Evolutionary conservation across 2,888 invertebrate genomes (phyloP), one percentile per base, ranked within the genome.

Genomic region (Cheilosia vulpina): DNA sequence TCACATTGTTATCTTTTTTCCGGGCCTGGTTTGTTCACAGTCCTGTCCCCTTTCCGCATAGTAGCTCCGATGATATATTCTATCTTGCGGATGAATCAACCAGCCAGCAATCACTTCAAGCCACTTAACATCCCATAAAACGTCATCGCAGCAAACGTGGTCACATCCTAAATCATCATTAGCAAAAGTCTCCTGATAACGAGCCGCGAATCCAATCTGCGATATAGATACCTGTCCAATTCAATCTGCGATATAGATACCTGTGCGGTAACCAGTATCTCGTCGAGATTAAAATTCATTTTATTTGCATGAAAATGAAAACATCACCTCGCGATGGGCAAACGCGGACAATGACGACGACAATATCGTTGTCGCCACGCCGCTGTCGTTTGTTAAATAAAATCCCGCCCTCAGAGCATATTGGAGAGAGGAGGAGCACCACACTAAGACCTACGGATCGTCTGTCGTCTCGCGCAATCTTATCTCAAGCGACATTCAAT

Each of bases 401-500:
- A 17, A 41, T 21, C 11, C 50, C 15, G 17, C 58, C 17, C 21
- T 13, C 52, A 11, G 43, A 1, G 21, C 41, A 34, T 13, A 31
- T 13, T 11, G 24, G 38, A 19, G 11, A n/a, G 21, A 19, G 4
- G 31, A 13, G 72, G 78, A 75, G 3, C 13, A 38, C 13, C 38
- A 31, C 31, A 31, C 9, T 9, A 31, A 31, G 31, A 31, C 31
- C 31, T 9, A 9, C 31, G 31, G 31, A 31, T 31, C 9, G 31
- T 31, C 75, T 65, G 9, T 31, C 9, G 31, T 31, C 75, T 65
- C 58, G 66, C 76, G 68, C 87, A 89, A 89, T 90, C 90, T 90
- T 89, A 90, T 90, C 90, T 88, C 76, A 81, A 82, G 88, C 87
- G 89, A 89, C 89, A 89, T 89, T 89, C 89, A 89, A 88, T 89